These are phyloP conservation scores for Sympetrum striolatum DNA, from an alignment of 2,888 invertebrate species.

Conservation along the genomic window DNA sequence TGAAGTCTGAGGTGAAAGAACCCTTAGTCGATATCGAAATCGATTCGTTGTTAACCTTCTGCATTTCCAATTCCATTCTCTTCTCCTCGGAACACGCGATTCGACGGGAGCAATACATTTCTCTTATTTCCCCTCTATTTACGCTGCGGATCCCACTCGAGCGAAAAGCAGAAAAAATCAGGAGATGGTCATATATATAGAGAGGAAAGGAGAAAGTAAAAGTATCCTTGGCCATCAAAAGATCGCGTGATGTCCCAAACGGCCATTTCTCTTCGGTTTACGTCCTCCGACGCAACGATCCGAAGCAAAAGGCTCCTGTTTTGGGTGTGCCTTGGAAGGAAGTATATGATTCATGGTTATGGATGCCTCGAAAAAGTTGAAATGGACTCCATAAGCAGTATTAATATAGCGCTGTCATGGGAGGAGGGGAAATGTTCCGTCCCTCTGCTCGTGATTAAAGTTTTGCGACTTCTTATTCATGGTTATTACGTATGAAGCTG, in stretches of 20 bases:
- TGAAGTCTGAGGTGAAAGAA: background rate
- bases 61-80: background rate
- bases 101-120: background rate
- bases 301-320: background rate
- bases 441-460: no score
- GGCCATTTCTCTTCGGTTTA: constrained; percentile 2
- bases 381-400: background rate
- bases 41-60: background rate
- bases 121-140: background rate
- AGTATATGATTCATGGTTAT: background rate
- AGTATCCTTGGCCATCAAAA: background rate
- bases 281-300: background rate
- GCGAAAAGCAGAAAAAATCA: background rate
- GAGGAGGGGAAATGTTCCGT: no score
- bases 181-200: background rate
- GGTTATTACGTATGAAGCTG: no score
- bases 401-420: no score
- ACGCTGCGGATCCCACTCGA: background rate
- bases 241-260: constrained; percentile 1
- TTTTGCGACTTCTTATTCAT: no score
- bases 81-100: background rate
- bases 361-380: background rate
- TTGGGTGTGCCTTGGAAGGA: background rate
- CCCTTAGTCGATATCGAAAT: background rate
- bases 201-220: background rate